Evolutionary conservation across 2,113 vertebrate species (phyloP), one percentile per base, ranked within the genome.

Genomic region (Pollimyrus isidori): DNA sequence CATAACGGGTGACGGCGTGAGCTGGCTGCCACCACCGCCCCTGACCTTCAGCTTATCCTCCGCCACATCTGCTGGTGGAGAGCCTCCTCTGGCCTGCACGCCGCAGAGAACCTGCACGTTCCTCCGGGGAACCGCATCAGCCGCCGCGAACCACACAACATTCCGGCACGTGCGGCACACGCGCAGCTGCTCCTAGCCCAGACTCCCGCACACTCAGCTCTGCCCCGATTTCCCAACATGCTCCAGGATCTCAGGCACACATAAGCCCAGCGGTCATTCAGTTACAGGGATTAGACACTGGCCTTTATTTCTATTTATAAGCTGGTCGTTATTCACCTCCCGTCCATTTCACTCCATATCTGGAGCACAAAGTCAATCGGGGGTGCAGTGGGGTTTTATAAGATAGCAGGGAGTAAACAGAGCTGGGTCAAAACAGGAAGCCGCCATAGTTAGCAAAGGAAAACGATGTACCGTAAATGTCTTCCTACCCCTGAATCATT

Each of bases 241-340:
- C 45, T 84, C 45, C 42, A 2, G 19, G 21, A 48, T 80, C 82
- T 45, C 45, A n/a, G 82, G 45, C 17, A 21, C 76, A 23, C 39
- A 82, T n/a, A n/a, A 48, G 1, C 39, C 45, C 39, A 48, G 82
- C 76, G 42, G 76, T 45, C 42, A 45, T 4, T 82, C 62, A 80
- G 82, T 48, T 84, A 17, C 50, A 53, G 49, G 49, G 50, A 87
- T 53, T 87, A 53, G n/a, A 53, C 85, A 21, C 50, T 35, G 50
- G 85, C 85, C 56, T 87, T 87, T 87, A 87, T 87, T 56, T 56
- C 85, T 87, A 87, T 87, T 87, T 39, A 87, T 87, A 87, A 52
- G 21, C 85, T 15, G 15, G 2, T 30, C 50, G 17, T 19, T 35
- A 53, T 87, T 49, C 49, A 35, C 50, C 50, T 42, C 85, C 85